Conservation (phyloP, 2,888 invertebrate species). For the Furcula furcula region DNA sequence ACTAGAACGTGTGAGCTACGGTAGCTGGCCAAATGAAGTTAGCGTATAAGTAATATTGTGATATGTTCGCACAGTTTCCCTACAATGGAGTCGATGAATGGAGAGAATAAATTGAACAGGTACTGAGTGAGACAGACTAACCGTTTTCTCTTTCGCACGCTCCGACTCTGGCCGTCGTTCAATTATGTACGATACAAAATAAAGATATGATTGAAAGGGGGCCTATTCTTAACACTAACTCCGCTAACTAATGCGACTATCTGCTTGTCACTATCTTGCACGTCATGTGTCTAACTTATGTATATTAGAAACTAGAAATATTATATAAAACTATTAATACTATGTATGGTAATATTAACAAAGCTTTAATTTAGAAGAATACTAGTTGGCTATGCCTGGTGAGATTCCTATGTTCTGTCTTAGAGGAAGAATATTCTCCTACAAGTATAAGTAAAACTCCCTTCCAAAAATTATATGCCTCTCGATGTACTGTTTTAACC, state of each 20-base stretch:
- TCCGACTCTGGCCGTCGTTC: slow-evolving; percentile 49
- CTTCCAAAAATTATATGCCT: too few species aligned
- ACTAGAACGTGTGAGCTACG: slow-evolving; percentile 10
- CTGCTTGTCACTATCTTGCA: slow-evolving; percentile 31
- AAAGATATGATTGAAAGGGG: slow-evolving; percentile 44
- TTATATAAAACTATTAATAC: too few species aligned
- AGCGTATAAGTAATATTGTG: slow-evolving; percentile 47
- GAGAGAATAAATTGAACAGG: slow-evolving; percentile 81
- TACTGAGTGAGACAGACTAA: slow-evolving; percentile 83
- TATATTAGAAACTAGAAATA: too few species aligned
- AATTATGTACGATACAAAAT: slow-evolving; percentile 15
- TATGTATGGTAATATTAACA: too few species aligned
- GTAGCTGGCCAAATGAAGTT: slow-evolving; percentile 15
- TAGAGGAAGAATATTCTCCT: too few species aligned
- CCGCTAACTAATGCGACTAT: slow-evolving; percentile 37
- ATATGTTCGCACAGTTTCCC: slow-evolving; percentile 80
- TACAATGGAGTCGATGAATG: slow-evolving; percentile 75
- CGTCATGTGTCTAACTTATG: slow-evolving; percentile 13
- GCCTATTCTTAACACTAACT: slow-evolving; percentile 47
- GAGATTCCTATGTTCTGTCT: too few species aligned
- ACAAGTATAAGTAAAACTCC: too few species aligned
- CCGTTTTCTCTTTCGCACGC: slow-evolving; percentile 52
- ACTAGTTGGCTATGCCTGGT: too few species aligned
- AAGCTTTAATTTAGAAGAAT: too few species aligned
- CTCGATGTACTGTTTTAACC: too few species aligned